Conservation (phyloP, 2,797 vertebrate genomes). For the Leucoraja ocellata region DNA sequence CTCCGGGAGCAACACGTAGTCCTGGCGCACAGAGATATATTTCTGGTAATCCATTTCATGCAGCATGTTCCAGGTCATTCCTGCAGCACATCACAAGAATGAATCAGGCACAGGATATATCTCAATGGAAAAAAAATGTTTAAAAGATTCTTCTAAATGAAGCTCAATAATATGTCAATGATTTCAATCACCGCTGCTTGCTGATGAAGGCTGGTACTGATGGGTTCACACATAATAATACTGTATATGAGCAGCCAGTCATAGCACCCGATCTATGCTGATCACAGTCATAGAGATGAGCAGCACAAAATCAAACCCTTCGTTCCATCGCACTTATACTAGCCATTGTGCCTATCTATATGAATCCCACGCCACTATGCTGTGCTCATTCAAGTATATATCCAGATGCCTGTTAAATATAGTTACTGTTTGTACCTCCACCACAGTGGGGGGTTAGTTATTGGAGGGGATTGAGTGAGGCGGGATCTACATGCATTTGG, state of each 20-base stretch:
- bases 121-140: neutral
- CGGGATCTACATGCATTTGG: too few species aligned
- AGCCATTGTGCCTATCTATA: too few species aligned
- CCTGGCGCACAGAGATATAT: conserved; percentile 84
- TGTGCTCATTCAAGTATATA: too few species aligned
- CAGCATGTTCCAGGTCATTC: conserved; percentile 87
- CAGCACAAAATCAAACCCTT: neutral
- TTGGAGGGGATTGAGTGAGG: too few species aligned
- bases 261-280: too few species aligned
- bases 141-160: neutral
- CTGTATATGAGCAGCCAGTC: too few species aligned
- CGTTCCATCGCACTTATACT: neutral
- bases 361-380: too few species aligned
- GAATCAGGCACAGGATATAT: neutral
- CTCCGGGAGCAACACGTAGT: conserved; percentile 87
- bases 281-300: too few species aligned
- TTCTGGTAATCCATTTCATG: conserved; percentile 98
- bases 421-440: too few species aligned
- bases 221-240: too few species aligned
- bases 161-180: neutral
- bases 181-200: neutral
- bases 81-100: conserved; percentile 51
- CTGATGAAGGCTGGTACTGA: neutral
- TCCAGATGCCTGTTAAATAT: too few species aligned
- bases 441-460: too few species aligned